phyloP scores from a whole-genome alignment of 1,140 invertebrate genomes.

The Apolygus lucorum region DNA sequence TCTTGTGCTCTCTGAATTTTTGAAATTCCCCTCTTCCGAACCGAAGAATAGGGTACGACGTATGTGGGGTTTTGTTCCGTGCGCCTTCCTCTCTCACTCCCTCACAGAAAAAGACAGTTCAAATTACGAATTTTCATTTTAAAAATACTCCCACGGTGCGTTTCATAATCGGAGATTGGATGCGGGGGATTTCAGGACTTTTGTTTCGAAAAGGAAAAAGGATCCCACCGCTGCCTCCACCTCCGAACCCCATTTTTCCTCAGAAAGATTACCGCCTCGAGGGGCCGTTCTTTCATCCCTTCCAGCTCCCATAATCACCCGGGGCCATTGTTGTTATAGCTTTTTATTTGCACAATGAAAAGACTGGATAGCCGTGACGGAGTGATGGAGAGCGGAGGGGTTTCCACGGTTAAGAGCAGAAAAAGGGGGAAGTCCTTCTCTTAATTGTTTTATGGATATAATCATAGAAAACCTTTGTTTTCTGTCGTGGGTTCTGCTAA shows the following conservation, averaged over 20 bases:
- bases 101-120: no score
- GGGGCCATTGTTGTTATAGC: constrained; percentile 12
- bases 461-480: constrained; percentile 12
- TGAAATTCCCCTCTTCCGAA: no score
- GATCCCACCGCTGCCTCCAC: no score
- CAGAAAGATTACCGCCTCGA: constrained; percentile 8
- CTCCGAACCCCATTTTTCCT: no score
- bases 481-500: not conserved
- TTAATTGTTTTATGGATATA: constrained; percentile 9
- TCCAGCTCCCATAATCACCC: constrained; percentile 8
- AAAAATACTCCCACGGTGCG: not conserved
- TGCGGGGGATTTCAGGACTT: constrained; percentile 1
- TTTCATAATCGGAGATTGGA: not conserved
- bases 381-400: not conserved
- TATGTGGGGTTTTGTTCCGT: no score
- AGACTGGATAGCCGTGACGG: not conserved
- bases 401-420: not conserved
- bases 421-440: not conserved
- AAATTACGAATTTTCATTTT: not conserved
- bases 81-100: no score
- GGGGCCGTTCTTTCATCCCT: constrained; percentile 5
- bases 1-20: no score
- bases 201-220: not conserved
- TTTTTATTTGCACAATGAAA: constrained; percentile 13
- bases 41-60: no score